phyloP scores from a whole-genome alignment of 2,888 invertebrate species.

The Machimus atricapillus region DNA sequence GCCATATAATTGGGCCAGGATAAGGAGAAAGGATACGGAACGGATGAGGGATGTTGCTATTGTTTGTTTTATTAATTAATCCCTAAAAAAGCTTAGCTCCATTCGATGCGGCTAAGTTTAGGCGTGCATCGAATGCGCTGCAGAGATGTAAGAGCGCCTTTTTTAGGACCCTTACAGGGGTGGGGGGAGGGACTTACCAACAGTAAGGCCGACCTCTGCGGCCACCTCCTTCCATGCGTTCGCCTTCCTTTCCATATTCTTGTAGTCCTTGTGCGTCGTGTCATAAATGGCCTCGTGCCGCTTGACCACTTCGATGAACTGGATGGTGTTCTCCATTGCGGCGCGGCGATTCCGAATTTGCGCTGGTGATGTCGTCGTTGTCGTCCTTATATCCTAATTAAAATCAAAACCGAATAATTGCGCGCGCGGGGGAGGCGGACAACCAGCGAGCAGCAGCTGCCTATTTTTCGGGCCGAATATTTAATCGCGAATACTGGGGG shows the following conservation, averaged over 20 bases:
- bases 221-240: slow-evolving; percentile 60
- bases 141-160: neutral
- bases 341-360: neutral
- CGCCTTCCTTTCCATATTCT: slow-evolving; percentile 60
- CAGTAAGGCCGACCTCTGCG: slow-evolving; percentile 59
- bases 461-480: neutral
- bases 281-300: slow-evolving; percentile 61
- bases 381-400: neutral
- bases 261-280: slow-evolving; percentile 61
- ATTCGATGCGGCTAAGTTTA: neutral
- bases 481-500: neutral
- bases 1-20: neutral
- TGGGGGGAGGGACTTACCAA: slow-evolving; percentile 54
- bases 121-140: neutral
- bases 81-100: neutral
- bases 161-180: neutral
- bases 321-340: slow-evolving; percentile 58
- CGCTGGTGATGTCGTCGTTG: neutral
- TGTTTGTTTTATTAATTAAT: slow-evolving; percentile 4
- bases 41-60: neutral
- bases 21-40: neutral
- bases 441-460: no score
- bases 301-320: slow-evolving; percentile 61
- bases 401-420: neutral
- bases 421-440: neutral